Evolutionary conservation across 92 coral and sea anemone genomes (phyloP).

Genomic region (Metridium senile): DNA sequence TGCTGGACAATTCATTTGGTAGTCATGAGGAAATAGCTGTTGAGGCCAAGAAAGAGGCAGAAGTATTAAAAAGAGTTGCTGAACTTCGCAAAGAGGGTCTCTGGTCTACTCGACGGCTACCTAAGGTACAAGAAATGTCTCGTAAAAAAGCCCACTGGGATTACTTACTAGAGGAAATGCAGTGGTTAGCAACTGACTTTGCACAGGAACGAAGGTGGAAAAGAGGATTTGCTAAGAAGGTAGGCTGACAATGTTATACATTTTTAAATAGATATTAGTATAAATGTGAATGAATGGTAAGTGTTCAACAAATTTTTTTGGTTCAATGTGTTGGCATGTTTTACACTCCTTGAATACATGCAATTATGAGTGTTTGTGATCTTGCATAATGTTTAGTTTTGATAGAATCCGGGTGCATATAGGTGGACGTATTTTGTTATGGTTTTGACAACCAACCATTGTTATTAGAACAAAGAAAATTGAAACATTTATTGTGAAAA

Average conservation of each 20-base stretch:
- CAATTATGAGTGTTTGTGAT: too few relatives aligned
- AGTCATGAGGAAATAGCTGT: constrained; percentile 92
- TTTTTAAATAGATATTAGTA: too few relatives aligned
- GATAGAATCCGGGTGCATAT: too few relatives aligned
- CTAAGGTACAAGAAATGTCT: constrained; percentile 92
- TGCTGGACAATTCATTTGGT: constrained; percentile 80
- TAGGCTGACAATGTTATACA: constrained; percentile 2
- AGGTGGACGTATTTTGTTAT: too few relatives aligned
- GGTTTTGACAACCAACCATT: too few relatives aligned
- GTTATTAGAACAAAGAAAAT: too few relatives aligned
- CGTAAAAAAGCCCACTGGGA: constrained; percentile 99
- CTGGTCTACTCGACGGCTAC: constrained; percentile 88
- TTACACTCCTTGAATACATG: too few relatives aligned
- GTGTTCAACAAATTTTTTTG: too few relatives aligned
- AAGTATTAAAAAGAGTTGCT: constrained; percentile 86
- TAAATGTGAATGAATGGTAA: too few relatives aligned
- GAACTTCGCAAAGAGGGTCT: constrained; percentile 97
- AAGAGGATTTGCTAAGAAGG: constrained; percentile 97
- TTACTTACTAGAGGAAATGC: constrained; percentile 96
- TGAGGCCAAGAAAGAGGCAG: constrained; percentile 96
- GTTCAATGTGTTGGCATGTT: too few relatives aligned
- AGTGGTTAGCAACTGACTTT: constrained; percentile 99
- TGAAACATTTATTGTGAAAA: too few relatives aligned
- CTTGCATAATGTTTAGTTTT: too few relatives aligned
- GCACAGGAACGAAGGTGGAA: constrained; percentile 98